Evolutionary conservation across 2,797 vertebrate species (phyloP).

Genomic region (Silurus aristotelis): DNA sequence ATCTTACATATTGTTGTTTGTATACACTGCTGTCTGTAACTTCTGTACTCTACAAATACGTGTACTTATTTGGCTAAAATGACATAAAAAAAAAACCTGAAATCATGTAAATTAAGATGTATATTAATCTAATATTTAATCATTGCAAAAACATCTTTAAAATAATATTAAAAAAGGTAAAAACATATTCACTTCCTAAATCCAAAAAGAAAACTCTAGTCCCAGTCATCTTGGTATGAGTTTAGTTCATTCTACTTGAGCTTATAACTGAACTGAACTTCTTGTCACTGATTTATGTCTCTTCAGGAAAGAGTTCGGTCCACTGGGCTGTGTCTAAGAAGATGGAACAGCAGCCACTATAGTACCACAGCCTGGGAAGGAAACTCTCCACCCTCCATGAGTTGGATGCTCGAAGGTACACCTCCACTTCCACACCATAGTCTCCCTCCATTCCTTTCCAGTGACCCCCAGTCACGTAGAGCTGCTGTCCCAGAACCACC

Average conservation of each 20-base stretch:
- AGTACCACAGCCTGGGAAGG: slow-evolving; percentile 92
- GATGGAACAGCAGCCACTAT: slow-evolving; percentile 85
- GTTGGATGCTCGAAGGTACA: slow-evolving; percentile 80
- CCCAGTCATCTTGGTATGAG: background rate
- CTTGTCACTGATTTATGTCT: slow-evolving; percentile 53
- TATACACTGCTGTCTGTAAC: background rate
- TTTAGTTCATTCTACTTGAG: background rate
- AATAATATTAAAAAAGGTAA: background rate
- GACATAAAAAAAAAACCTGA: background rate
- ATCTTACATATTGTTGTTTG: background rate
- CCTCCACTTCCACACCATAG: slow-evolving; percentile 93
- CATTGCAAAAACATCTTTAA: background rate
- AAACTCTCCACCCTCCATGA: slow-evolving; percentile 82
- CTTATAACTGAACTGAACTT: slow-evolving; percentile 2
- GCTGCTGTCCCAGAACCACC: slow-evolving; percentile 77
- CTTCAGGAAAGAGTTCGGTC: slow-evolving; percentile 77
- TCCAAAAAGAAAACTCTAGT: background rate
- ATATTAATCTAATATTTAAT: background rate
- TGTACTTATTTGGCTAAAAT: background rate
- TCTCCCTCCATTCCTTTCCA: slow-evolving; percentile 97
- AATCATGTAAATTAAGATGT: background rate
- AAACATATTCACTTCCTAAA: background rate
- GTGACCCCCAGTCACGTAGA: slow-evolving; percentile 90
- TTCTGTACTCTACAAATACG: background rate
- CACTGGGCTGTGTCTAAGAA: slow-evolving; percentile 89